These are phyloP conservation scores for Tenthredo distinguenda DNA, from an alignment of 2,888 invertebrate species.

Conservation along the genomic window DNA sequence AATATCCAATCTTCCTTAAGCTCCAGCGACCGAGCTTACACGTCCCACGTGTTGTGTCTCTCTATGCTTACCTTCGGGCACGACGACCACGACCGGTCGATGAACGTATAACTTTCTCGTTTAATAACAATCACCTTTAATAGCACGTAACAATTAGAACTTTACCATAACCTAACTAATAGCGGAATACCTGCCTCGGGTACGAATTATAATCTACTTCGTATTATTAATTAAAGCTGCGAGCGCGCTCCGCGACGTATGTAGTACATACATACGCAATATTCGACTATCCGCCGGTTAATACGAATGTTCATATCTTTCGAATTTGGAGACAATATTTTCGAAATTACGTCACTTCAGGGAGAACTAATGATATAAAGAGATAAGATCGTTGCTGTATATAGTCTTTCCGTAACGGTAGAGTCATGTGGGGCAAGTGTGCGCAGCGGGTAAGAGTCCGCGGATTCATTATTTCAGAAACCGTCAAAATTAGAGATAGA, in stretches of 20 bases:
- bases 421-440: no score
- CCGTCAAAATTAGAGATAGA: no score
- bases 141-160: slow-evolving; percentile 38
- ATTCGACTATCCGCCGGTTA: not conserved
- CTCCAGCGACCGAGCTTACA: not conserved
- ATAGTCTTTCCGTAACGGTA: no score
- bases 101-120: slow-evolving; percentile 25
- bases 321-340: no score
- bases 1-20: slow-evolving; percentile 28
- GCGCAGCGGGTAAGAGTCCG: no score
- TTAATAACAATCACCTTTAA: slow-evolving; percentile 27
- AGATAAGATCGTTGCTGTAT: no score
- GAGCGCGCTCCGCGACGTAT: not conserved
- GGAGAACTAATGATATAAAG: no score
- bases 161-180: slow-evolving; percentile 22
- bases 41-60: not conserved
- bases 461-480: no score
- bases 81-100: slow-evolving; percentile 2
- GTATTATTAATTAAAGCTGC: not conserved
- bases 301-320: no score
- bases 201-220: slow-evolving; percentile 3
- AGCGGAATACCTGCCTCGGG: not conserved
- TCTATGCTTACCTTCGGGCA: not conserved
- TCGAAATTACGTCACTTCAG: no score
- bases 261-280: not conserved